Percentiles rank a stretch among this genome's conserved stretches.
These are phyloP conservation scores for Eumacrocentrus americanus DNA, from an alignment of 2,888 invertebrate genomes.

Conservation along the genomic window DNA sequence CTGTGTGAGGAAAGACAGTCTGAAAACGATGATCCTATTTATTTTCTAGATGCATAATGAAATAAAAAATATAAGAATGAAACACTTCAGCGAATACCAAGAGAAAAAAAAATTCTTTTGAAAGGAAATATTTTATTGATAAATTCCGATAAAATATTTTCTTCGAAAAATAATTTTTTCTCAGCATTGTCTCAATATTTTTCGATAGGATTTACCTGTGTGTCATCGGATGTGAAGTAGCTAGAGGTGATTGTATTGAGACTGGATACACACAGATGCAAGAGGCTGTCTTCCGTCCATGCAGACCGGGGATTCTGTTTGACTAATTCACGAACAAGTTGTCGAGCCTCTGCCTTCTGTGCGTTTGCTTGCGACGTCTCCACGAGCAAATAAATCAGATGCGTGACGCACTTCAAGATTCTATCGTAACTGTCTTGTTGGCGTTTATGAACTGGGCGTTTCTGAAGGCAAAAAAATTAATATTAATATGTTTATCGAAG, in stretches of 20 bases:
- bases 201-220: slow-evolving; percentile 60
- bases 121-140: no score
- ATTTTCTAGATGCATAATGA: background rate
- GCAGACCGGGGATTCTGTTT: slow-evolving; percentile 72
- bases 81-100: no score
- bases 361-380: slow-evolving; percentile 66
- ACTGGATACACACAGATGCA: slow-evolving; percentile 83
- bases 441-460: slow-evolving; percentile 74
- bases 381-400: slow-evolving; percentile 75
- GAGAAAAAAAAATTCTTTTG: no score
- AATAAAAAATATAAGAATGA: slow-evolving; percentile 7
- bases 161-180: no score
- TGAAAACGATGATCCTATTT: slow-evolving; percentile 51
- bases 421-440: slow-evolving; percentile 85
- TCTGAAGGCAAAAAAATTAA: slow-evolving; percentile 55
- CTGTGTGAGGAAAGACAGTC: slow-evolving; percentile 76
- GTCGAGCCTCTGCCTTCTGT: slow-evolving; percentile 58
- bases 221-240: slow-evolving; percentile 74
- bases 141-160: no score
- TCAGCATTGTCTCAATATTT: no score
- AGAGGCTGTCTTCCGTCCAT: slow-evolving; percentile 76
- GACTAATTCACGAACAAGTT: slow-evolving; percentile 67
- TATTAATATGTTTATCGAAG: slow-evolving; percentile 16
- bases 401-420: slow-evolving; percentile 78
- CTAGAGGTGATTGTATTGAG: slow-evolving; percentile 79